Base-by-base conservation (phyloP, 1,140 invertebrate genomes). In the Coenobita brevimanus region DNA sequence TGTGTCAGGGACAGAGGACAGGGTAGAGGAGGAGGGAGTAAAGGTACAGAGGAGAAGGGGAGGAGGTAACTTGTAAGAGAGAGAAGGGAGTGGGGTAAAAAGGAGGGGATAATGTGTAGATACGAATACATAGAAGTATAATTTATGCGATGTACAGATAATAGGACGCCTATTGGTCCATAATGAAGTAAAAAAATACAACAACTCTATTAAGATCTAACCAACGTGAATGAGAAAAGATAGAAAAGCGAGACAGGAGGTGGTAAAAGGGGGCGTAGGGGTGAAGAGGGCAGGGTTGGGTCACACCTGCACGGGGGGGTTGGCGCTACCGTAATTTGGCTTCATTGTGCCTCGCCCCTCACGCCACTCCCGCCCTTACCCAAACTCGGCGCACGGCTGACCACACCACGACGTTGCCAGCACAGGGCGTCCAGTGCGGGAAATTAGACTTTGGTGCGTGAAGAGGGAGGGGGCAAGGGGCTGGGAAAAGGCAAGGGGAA, bases 241-340 rank as follows among this genome's bases (percentile, higher is more conserved):
- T n/a, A n/a, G n/a, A n/a, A n/a, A n/a, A n/a, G n/a, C n/a, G n/a
- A n/a, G n/a, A n/a, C n/a, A n/a, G n/a, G n/a, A n/a, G n/a, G n/a
- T n/a, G n/a, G n/a, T n/a, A n/a, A n/a, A n/a, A n/a, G n/a, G n/a
- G n/a, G n/a, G n/a, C n/a, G n/a, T n/a, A n/a, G n/a, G n/a, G 46
- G n/a, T 78, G 67, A 82, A 64, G 57, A 82, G 60, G 62, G 81
- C 62, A 38, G 33, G 57, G 46, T 27, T 73, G 30, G 64, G 50
- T 43, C 41, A 54, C 81, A 54, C 64, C 46, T 43, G 41, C 36
- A 67, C 80, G 57, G 64, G 81, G 54, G 81, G 64, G 64, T 54
- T 15, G 13, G 30, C 21, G 81, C 43, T 82, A 71, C n/a, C 64
- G 43, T 82, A 71, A 82, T 82, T 82, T 73, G 81, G 75, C 64